phyloP scores from a whole-genome alignment of 2,113 vertebrate genomes.

The Ranitomeya variabilis region DNA sequence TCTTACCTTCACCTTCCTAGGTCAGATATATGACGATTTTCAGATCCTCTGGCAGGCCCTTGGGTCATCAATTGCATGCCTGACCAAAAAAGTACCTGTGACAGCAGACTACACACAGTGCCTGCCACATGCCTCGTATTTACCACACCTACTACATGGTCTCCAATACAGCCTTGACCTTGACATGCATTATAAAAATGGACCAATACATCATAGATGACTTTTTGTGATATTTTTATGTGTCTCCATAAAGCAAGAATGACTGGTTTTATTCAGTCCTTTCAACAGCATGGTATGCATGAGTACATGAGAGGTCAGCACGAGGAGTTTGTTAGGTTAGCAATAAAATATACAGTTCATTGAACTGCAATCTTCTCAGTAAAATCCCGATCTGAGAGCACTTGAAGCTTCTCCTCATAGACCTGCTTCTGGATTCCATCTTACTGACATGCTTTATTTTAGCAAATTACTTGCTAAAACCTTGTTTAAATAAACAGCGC shows the following conservation, averaged over 20 bases:
- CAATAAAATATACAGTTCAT: conserved; percentile 58
- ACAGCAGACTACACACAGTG: too few relatives aligned
- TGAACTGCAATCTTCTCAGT: conserved; percentile 45
- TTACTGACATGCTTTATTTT: conserved; percentile 59
- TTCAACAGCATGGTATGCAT: conserved; percentile 49
- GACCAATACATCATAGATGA: too few relatives aligned
- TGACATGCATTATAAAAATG: too few relatives aligned
- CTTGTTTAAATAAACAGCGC: conserved; percentile 56
- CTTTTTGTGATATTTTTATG: conserved; percentile 50
- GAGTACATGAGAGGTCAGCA: conserved; percentile 48
- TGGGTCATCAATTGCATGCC: too few relatives aligned
- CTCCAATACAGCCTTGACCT: too few relatives aligned
- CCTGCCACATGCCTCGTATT: too few relatives aligned
- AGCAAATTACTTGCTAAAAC: conserved; percentile 59
- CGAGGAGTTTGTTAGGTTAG: conserved; percentile 54
- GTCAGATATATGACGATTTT: too few relatives aligned
- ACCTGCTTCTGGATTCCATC: conserved; percentile 50
- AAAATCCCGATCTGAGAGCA: conserved; percentile 19
- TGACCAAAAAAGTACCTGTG: too few relatives aligned
- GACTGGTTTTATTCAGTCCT: conserved; percentile 45
- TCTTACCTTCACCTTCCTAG: too few relatives aligned
- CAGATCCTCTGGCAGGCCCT: too few relatives aligned
- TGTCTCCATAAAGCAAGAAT: conserved; percentile 50
- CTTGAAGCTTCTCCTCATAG: conserved; percentile 33
- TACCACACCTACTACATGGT: too few relatives aligned